These are phyloP conservation scores for Steinernema hermaphroditum DNA, from an alignment of 2,888 invertebrate genomes.

Conservation along the genomic window DNA sequence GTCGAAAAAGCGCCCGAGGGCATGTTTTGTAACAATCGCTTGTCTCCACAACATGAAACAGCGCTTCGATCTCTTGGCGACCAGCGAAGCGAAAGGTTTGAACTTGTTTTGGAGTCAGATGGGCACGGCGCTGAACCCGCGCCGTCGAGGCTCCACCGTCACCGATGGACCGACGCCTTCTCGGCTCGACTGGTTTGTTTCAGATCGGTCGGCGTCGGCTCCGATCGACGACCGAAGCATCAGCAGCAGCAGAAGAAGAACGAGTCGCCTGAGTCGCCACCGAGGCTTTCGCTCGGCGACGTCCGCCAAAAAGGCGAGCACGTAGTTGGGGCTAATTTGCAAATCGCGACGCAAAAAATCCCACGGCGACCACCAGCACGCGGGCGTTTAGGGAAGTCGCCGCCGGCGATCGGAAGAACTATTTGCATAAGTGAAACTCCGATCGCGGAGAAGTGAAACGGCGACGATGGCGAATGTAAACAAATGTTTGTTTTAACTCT, in stretches of 20 bases:
- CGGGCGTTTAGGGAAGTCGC: not conserved
- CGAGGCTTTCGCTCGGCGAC: not conserved
- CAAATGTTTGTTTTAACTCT: conserved; percentile 31
- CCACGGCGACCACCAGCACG: conserved; percentile 22
- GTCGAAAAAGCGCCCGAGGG: not conserved
- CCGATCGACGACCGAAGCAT: conserved; percentile 30
- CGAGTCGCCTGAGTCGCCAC: conserved; percentile 23
- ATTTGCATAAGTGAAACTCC: conserved; percentile 29
- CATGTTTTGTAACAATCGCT: conserved; percentile 22
- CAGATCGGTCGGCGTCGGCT: conserved; percentile 7
- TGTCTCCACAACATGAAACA: conserved; percentile 20
- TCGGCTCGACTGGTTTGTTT: conserved; percentile 22
- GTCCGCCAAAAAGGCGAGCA: not conserved
- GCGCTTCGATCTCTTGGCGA: conserved; percentile 10
- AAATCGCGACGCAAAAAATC: conserved; percentile 21
- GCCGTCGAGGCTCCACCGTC: no score
- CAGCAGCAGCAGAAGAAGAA: no score
- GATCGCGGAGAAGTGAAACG: not conserved
- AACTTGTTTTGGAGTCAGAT: conserved; percentile 13
- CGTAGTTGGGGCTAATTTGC: conserved; percentile 31
- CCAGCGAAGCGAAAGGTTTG: conserved; percentile 17
- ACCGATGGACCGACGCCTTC: no score
- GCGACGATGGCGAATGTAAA: conserved; percentile 18
- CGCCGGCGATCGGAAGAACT: conserved; percentile 6
- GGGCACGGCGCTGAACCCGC: conserved; percentile 29